Evolutionary conservation across 2,797 vertebrate genomes (phyloP), one percentile per base, ranked within the genome.

Genomic region (Taenioides sp.): DNA sequence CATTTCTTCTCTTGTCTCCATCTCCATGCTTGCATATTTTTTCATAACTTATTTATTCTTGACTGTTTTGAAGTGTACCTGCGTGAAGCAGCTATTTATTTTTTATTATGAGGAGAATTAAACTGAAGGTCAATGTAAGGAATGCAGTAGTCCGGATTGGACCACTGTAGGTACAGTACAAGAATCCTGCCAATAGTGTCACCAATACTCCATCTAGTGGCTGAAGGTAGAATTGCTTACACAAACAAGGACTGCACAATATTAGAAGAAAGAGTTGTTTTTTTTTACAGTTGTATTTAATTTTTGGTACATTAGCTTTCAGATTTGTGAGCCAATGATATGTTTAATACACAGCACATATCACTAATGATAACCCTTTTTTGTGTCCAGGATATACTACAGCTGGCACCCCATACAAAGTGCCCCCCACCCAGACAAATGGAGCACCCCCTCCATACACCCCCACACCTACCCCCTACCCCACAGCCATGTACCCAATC

Each of bases 401-500:
- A 62, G 98, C 94, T 27, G 97, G 98, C 84, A 98, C 97, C 54
- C 97, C 95, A 25, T 99, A 99, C 92, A 99, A 99, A 94, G 97
- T 99, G 78, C 95, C 98, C 67, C 97, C 98, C 0, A 95, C 95
- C 86, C 98, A 99, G 94, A 97, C 94, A 74, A 99, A 95, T 83
- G 97, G 93, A 79, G 97, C 98, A 12, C 97, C 98, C 12, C 98
- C 98, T 69, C 98, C 98, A 23, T 99, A 99, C 90, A 98, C 97
- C 70, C 96, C 97, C 0, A 97, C 96, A 57, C 97, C 98, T 1
- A 98, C 95, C 76, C 97, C 97, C 0, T 98, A 99, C 92, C 97
- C 95, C 18, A 98, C 98, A 49, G 96, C 97, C 67, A 98, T 99
- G 97, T 98, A 99, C 92, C 98, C 98, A 70, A 99, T 99, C 93